Evolutionary conservation across 2,888 invertebrate species (phyloP), one percentile per base, ranked within the genome.

Genomic region (Graphium colonna): DNA sequence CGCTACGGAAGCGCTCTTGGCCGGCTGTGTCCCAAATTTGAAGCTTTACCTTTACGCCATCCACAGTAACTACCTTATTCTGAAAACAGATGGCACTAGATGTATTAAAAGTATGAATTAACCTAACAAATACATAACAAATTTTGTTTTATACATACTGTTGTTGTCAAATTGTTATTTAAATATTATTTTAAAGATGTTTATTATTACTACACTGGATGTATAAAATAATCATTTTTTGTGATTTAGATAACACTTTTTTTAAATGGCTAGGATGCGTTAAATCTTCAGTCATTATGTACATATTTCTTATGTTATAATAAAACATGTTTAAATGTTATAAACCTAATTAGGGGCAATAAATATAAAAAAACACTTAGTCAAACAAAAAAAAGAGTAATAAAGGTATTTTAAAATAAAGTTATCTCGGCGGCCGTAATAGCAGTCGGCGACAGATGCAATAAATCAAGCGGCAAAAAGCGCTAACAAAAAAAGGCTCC

Each of bases 21-120:
- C 97, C 97, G 1, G 97, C 97, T 1, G 97, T 97, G 89, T 97
- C 97, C 97, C 97, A 97, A 75, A 97, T 97, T 91, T 98, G 98
- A 68, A 98, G 92, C 82, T 98, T 98, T 57, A 98, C 97, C 80
- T 95, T 95, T 55, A 94, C 92, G 62, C 94, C 93, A 76, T 96
- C 96, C 41, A 96, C 95, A 42, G 92, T 91, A 33, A 96, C 95
- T 71, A 96, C 93, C 90, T 96, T 96, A 77, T 96, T 96, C 96
- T 96, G 91, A 59, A 68, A 71, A 87, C 67, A 89, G 88, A 88
- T 84, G 86, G 80, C 83, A 80, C 57, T 77, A 82, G 70, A 60
- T 71, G 78, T 81, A 72, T 1, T 7, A 10, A 38, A 52, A 56
- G n/a, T n/a, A n/a, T n/a, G n/a, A n/a, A n/a, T n/a, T n/a, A n/a